Percentiles rank a stretch among this genome's conserved stretches.
phyloP scores from a whole-genome alignment of 2,888 invertebrate genomes.

The Yponomeuta sedellus region DNA sequence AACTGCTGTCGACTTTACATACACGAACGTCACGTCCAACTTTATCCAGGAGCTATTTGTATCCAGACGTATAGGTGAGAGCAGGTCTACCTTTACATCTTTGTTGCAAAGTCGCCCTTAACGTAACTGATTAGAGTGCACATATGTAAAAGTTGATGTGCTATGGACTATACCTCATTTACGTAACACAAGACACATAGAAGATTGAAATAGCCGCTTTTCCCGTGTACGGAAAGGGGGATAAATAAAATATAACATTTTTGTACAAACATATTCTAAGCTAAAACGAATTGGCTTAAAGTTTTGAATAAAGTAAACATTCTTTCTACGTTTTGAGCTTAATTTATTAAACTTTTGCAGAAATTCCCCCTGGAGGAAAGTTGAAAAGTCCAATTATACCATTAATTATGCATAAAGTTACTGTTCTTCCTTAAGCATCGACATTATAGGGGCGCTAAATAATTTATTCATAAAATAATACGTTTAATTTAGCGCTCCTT shows the following conservation, averaged over 20 bases:
- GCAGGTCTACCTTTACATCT: no score
- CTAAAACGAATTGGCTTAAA: not conserved
- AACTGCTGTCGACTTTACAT: no score
- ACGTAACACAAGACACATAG: no score
- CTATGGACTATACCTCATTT: no score
- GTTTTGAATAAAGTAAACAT: conserved; percentile 3
- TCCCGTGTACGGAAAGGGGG: not conserved
- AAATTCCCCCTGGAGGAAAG: conserved; percentile 15
- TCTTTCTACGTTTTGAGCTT: conserved; percentile 6
- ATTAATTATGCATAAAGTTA: conserved; percentile 25
- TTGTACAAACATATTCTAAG: not conserved
- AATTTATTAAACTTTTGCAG: conserved; percentile 15
- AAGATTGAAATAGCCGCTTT: no score
- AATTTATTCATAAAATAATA: conserved; percentile 13
- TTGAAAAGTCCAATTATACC: conserved; percentile 22
- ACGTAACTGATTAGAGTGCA: no score
- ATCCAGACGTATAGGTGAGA: no score
- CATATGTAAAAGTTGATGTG: no score
- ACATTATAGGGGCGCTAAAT: conserved; percentile 11
- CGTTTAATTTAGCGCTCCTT: not conserved
- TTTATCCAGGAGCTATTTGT: no score
- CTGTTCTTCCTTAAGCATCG: conserved; percentile 14
- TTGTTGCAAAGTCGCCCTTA: no score
- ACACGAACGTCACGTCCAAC: no score
- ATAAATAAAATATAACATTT: not conserved